Percentiles rank a stretch among this genome's conserved stretches.
These are phyloP conservation scores for Calameuta pallipes DNA, from an alignment of 2,888 invertebrate genomes.

Conservation along the genomic window DNA sequence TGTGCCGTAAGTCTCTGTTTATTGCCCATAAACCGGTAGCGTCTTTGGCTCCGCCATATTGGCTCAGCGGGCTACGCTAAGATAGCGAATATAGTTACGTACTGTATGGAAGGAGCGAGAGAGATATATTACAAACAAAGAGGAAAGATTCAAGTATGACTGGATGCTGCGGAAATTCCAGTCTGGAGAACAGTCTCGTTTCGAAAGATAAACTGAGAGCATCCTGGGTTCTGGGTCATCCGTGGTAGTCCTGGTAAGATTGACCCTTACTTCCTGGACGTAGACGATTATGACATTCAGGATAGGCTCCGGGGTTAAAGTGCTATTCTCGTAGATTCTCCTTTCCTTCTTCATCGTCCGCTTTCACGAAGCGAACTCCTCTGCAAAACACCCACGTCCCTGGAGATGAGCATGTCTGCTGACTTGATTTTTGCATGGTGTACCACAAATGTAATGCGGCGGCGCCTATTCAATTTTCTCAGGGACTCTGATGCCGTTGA, in stretches of 20 bases:
- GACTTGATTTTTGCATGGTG: background rate
- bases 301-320: background rate
- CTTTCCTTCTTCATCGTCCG: background rate
- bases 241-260: background rate
- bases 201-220: background rate
- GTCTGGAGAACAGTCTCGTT: background rate
- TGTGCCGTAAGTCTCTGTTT: background rate
- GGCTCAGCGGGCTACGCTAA: background rate
- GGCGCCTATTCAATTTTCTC: background rate
- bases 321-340: background rate
- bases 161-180: background rate
- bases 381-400: background rate
- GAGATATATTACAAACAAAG: background rate
- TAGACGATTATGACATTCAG: background rate
- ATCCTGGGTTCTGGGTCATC: background rate
- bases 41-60: background rate
- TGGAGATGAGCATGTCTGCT: background rate
- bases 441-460: background rate
- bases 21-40: background rate
- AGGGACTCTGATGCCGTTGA: background rate
- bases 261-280: background rate
- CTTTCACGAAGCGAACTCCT: background rate
- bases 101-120: background rate
- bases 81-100: background rate
- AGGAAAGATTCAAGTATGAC: background rate